A percentile compares a stretch with the other conserved stretches of the same genome.
Evolutionary conservation across 2,888 invertebrate genomes (phyloP).

Genomic region (Allophyes oxyacanthae): DNA sequence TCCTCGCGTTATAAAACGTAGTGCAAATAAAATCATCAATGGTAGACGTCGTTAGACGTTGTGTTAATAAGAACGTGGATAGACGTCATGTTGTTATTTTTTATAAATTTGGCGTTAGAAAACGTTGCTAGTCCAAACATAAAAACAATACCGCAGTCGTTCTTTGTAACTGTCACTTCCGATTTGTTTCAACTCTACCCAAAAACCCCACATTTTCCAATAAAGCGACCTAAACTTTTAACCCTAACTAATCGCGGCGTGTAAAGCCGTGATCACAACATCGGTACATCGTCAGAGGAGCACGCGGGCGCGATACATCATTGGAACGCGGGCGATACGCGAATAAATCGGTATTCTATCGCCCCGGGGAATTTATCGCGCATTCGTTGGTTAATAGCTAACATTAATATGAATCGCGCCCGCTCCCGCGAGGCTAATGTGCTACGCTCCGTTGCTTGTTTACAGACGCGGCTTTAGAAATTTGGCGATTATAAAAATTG

Average conservation of each 20-base stretch:
- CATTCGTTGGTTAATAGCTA: conserved; percentile 74
- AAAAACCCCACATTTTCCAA: conserved; percentile 6
- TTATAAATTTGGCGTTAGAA: no score
- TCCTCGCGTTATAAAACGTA: no score
- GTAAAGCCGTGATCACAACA: conserved; percentile 57
- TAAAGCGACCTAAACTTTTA: conserved; percentile 22
- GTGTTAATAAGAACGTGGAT: no score
- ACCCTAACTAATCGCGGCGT: conserved; percentile 42
- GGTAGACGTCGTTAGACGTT: no score
- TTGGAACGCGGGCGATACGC: conserved; percentile 61
- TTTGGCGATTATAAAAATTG: conserved; percentile 36
- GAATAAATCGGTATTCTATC: conserved; percentile 79
- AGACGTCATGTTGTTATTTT: no score
- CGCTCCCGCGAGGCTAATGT: conserved; percentile 59
- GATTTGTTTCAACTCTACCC: not conserved
- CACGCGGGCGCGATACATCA: conserved; percentile 59
- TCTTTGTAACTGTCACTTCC: not conserved
- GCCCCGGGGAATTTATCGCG: conserved; percentile 72
- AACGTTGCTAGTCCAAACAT: no score
- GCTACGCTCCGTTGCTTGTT: conserved; percentile 51
- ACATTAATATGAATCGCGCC: conserved; percentile 77
- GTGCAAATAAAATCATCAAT: no score
- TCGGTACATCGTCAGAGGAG: conserved; percentile 49
- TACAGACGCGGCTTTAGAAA: conserved; percentile 52
- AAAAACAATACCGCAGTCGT: not conserved